These are phyloP conservation scores for Sarcophaga rosellei DNA, from an alignment of 2,888 invertebrate genomes.

Conservation along the genomic window DNA sequence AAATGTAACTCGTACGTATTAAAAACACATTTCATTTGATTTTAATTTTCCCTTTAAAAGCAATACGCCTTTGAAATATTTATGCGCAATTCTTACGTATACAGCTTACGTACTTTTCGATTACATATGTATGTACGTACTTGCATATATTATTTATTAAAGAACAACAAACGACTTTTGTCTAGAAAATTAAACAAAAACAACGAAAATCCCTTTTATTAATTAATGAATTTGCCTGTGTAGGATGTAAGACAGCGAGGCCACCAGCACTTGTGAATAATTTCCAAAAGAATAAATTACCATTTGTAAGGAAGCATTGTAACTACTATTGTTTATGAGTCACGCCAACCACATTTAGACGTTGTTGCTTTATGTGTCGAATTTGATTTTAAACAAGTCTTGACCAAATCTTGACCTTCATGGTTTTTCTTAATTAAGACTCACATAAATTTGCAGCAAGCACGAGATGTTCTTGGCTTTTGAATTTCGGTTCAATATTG, in stretches of 20 bases:
- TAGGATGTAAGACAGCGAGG: not conserved
- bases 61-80: not conserved
- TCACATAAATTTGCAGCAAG: constrained; percentile 53
- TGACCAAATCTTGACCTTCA: constrained; percentile 59
- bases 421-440: constrained; percentile 41
- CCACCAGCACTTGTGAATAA: constrained; percentile 34
- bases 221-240: constrained; percentile 43
- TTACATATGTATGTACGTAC: not conserved
- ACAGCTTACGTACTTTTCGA: not conserved
- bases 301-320: not conserved
- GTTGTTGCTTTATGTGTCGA: constrained; percentile 11
- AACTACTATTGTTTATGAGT: constrained; percentile 33
- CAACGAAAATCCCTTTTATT: constrained; percentile 18
- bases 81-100: not conserved
- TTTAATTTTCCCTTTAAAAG: not conserved
- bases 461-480: constrained; percentile 57
- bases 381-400: constrained; percentile 6
- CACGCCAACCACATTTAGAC: constrained; percentile 47
- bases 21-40: constrained; percentile 6
- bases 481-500: not conserved
- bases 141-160: not conserved
- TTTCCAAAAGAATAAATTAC: not conserved
- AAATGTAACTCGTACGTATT: not conserved
- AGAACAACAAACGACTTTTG: constrained; percentile 7
- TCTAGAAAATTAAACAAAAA: constrained; percentile 27